Evolutionary conservation across 2,797 vertebrate genomes (phyloP), one percentile per base, ranked within the genome.

Genomic region (Neosilurus hyrtlii): DNA sequence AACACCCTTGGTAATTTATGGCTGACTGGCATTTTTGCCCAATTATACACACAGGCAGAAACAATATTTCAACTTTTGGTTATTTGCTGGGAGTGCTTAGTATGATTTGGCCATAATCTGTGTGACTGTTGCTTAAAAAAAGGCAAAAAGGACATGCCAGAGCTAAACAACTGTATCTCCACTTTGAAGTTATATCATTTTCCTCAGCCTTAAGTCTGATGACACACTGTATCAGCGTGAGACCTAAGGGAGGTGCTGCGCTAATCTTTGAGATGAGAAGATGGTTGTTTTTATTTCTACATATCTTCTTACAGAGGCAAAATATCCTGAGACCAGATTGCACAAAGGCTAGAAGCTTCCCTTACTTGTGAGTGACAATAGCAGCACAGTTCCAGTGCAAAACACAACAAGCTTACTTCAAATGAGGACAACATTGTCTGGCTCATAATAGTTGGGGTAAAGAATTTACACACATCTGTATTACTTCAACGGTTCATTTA

Each of bases 401-500:
- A 75, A 75, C 18, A 59, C 35, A 73, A 30, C 1, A 35, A 57
- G 18, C 16, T 30, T 76, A 43, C 57, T 14, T 61, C 57, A 61
- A 75, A 43, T 76, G 43, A 61, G 7, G 18, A 43, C 35, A 65
- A 20, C n/a, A 11, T 20, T 65, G n/a, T 78, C 76, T 51, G 51
- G 15, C n/a, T 26, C n/a, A 51, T 20, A 78, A 63, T 62, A 63
- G 57, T 26, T 77, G 75, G 15, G 26, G 18, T 24, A 63, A 37
- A 54, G 20, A 56, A 62, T 62, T 54, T 70, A 79, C 49, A 35
- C 30, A 52, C 67, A 43, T 72, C 22, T 79, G 57, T 70, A 71
- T 72, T 61, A 63, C 43, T 24, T 49, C 72, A 82, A 66, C 2
- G 7, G 22, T 76, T 54, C 24, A 30, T 30, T 51, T 81, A 72